A percentile compares a stretch with the other conserved stretches of the same genome.
phyloP scores from a whole-genome alignment of 2,888 invertebrate genomes.

The Zygogramma bicolorata region DNA sequence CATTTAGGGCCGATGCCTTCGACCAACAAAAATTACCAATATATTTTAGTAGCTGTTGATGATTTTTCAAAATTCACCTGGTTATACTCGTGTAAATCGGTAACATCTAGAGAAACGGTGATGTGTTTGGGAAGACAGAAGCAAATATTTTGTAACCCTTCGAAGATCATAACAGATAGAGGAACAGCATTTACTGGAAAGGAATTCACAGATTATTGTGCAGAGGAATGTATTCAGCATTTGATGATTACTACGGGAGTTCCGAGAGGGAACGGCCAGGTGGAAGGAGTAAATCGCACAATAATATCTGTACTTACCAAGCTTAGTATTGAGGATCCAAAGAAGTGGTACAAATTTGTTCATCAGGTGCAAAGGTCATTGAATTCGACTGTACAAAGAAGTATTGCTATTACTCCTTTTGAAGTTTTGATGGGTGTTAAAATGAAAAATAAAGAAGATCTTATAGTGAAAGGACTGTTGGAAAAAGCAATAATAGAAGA shows the following conservation, averaged over 20 bases:
- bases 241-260: conserved; percentile 51
- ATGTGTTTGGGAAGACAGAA: conserved; percentile 39
- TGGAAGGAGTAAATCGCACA: too few species aligned
- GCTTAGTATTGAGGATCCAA: too few species aligned
- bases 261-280: too few species aligned
- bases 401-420: too few species aligned
- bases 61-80: too few species aligned
- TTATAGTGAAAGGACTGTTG: too few species aligned
- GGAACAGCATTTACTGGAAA: conserved; percentile 61
- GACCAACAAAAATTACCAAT: too few species aligned
- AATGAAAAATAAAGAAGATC: conserved; percentile 24
- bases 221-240: conserved; percentile 57
- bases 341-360: too few species aligned
- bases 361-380: conserved; percentile 49
- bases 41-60: too few species aligned
- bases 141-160: conserved; percentile 44
- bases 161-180: conserved; percentile 53
- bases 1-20: too few species aligned
- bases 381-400: conserved; percentile 53
- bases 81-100: conserved; percentile 55
- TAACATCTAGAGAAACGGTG: conserved; percentile 47
- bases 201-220: conserved; percentile 58
- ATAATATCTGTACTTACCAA: too few species aligned
- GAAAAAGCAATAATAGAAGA: conserved; percentile 22
- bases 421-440: too few species aligned